A percentile compares a stretch with the other conserved stretches of the same genome.
These are phyloP conservation scores for Paradoxurus hermaphroditus DNA, from an alignment of 2,113 vertebrate genomes.

Conservation along the genomic window DNA sequence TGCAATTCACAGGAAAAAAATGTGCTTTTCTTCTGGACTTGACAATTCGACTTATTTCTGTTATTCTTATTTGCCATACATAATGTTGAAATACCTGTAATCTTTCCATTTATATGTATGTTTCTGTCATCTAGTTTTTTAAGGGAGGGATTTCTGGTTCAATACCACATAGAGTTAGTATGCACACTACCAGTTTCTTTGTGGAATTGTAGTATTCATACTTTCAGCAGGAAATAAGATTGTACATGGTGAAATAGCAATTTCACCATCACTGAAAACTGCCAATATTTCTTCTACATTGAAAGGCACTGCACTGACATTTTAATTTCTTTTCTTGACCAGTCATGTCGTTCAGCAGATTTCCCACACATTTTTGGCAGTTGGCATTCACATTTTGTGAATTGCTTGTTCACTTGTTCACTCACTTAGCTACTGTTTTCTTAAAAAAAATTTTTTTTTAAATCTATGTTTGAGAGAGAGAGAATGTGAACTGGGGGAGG, in stretches of 20 bases:
- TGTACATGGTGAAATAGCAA: neutral
- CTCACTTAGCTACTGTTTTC: neutral
- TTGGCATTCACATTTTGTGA: neutral
- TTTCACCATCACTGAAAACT: neutral
- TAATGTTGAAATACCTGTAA: neutral
- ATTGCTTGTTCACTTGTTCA: neutral
- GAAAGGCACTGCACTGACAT: neutral
- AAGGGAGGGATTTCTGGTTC: neutral
- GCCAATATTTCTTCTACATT: neutral
- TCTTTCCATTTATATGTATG: neutral
- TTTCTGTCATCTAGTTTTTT: neutral
- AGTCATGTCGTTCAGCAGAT: neutral
- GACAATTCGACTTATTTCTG: neutral
- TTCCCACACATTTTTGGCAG: neutral
- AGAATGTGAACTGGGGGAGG: too few relatives aligned
- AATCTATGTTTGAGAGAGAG: too few relatives aligned
- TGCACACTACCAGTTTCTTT: neutral
- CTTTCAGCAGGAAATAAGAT: neutral
- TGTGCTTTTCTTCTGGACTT: too few relatives aligned
- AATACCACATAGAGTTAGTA: neutral
- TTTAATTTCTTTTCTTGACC: neutral
- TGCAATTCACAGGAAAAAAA: neutral
- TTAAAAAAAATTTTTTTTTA: neutral
- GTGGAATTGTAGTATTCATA: neutral
- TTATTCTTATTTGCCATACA: neutral